Percentiles rank a stretch among this genome's conserved stretches.
phyloP scores from a whole-genome alignment of 2,888 invertebrate species.

The Neocrepidodera transversa region DNA sequence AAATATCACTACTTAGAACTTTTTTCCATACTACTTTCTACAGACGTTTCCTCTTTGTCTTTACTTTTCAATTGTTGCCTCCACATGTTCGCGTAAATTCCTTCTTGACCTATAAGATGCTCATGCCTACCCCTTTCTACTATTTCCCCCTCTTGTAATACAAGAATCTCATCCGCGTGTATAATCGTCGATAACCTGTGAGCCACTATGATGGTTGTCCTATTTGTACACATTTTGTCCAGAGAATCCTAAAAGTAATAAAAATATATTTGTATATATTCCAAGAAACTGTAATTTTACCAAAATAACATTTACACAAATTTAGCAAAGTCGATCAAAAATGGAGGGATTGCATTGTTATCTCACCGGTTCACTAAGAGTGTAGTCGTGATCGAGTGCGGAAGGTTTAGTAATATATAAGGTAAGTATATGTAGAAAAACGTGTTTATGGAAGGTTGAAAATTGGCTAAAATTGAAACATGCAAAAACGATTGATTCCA shows the following conservation, averaged over 20 bases:
- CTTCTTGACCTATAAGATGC: slow-evolving; percentile 70
- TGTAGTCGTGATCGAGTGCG: too few species aligned
- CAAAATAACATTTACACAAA: too few species aligned
- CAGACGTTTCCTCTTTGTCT: slow-evolving; percentile 46
- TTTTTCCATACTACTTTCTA: slow-evolving; percentile 52
- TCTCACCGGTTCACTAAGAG: too few species aligned
- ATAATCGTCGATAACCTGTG: slow-evolving; percentile 94
- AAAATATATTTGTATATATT: background rate
- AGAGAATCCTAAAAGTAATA: slow-evolving; percentile 68
- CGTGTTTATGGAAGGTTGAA: too few species aligned
- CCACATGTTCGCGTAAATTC: slow-evolving; percentile 93
- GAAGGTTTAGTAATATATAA: too few species aligned
- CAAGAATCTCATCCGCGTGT: slow-evolving; percentile 93
- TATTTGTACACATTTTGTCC: slow-evolving; percentile 78
- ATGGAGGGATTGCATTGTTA: too few species aligned
- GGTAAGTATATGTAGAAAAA: too few species aligned
- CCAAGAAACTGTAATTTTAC: too few species aligned
- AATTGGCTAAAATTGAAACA: too few species aligned
- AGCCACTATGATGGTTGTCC: slow-evolving; percentile 93
- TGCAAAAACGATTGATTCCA: too few species aligned
- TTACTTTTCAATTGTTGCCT: slow-evolving; percentile 77
- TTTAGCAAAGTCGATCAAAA: too few species aligned
- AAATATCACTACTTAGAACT: slow-evolving; percentile 32
- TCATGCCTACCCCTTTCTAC: slow-evolving; percentile 90
- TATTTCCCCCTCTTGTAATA: slow-evolving; percentile 89